Evolutionary conservation across 2,888 invertebrate species (phyloP), one percentile per base, ranked within the genome.

Genomic region (Shargacucullia verbasci): DNA sequence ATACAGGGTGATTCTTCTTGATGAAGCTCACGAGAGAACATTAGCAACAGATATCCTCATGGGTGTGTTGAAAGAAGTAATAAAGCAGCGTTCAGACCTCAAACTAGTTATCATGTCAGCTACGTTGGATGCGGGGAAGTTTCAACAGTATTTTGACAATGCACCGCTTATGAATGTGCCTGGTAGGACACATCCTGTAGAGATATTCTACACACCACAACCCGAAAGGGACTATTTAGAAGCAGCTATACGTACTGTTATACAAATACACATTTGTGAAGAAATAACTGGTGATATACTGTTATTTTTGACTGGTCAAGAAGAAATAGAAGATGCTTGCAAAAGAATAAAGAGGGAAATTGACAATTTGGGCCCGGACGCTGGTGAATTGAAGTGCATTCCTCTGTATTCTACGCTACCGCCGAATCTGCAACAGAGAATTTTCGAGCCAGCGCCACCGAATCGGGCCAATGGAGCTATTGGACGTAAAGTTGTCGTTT

Each of bases 41-140:
- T 91, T 99, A 37, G 99, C 99, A 0, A 99, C 99, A 0, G 99
- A 99, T 86, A 99, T 99, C 53, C 94, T 99, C 0, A 99, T 99
- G 99, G 99, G 99, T 35, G 98, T 99, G 0, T 90, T 99, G 0
- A 99, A 99, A 88, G 99, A 99, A 93, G 99, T 99, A 0, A 98
- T 98, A 8, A 98, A 97, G 43, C 99, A 99, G 79, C 95, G 99
- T 20, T 91, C 95, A 0, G 99, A 99, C 88, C 94, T 99, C 55
- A 99, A 99, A 89, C 95, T 99, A 55, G 98, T 99, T 63, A 98
- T 99, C 80, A 99, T 99, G 99, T 99, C 99, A 63, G 99, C 99
- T 0, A 99, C 99, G 0, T 93, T 99, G 29, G 99, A 99, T 89
- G 99, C 99, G 43, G 99, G 99, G 5, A 99, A 99, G 89, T 99